Conservation (phyloP, 2,888 invertebrate genomes). For the Spicauda simplicius region DNA sequence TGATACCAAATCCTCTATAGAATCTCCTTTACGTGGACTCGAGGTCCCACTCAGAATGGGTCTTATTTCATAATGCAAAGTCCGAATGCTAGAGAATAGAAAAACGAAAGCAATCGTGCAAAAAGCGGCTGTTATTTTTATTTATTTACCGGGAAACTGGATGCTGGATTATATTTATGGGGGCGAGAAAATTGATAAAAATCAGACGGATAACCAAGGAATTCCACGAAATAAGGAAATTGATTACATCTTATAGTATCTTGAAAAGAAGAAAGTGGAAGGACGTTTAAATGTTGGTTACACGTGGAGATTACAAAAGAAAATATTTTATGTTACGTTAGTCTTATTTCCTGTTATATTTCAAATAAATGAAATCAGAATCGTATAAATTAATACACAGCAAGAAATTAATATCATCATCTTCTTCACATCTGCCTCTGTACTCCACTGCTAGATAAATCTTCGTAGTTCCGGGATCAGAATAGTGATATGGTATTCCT, state of each 20-base stretch:
- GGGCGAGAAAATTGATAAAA: not conserved
- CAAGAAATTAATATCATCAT: too few species aligned
- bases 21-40: conserved; percentile 24
- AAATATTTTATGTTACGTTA: too few species aligned
- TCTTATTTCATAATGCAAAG: conserved; percentile 30
- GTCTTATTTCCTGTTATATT: too few species aligned
- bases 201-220: not conserved
- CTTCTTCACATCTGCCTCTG: too few species aligned
- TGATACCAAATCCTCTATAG: conserved; percentile 33
- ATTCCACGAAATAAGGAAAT: not conserved
- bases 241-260: not conserved
- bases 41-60: conserved; percentile 13
- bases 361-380: too few species aligned
- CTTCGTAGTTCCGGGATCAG: too few species aligned
- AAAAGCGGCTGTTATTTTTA: conserved; percentile 23
- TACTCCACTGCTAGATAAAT: too few species aligned
- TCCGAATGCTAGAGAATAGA: conserved; percentile 22
- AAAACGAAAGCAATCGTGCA: conserved; percentile 31
- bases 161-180: conserved; percentile 11
- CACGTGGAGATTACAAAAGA: too few species aligned
- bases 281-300: too few species aligned
- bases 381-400: too few species aligned
- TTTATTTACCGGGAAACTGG: conserved; percentile 22
- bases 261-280: not conserved
- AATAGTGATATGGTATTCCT: too few species aligned